Evolutionary conservation across 1,140 invertebrate species (phyloP).

Genomic region (Cotesia vestalis): DNA sequence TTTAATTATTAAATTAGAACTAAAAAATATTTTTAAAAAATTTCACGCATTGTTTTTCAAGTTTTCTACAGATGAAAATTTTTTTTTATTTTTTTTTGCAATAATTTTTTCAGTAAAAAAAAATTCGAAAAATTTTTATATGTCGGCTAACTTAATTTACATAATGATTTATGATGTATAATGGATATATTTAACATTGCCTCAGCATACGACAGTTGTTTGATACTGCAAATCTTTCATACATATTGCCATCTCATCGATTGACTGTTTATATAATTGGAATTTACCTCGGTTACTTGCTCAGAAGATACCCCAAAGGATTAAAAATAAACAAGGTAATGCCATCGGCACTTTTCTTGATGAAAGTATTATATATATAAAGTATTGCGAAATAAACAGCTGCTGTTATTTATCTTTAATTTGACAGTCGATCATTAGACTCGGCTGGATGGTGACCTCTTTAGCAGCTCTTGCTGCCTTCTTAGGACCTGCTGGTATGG

Average conservation of each 20-base stretch:
- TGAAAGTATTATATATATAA: slow-evolving; percentile 4
- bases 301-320: slow-evolving; percentile 65
- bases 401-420: slow-evolving; percentile 18
- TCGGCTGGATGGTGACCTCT: slow-evolving; percentile 68
- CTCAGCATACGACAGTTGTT: slow-evolving; percentile 72
- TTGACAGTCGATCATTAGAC: slow-evolving; percentile 65
- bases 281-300: slow-evolving; percentile 70
- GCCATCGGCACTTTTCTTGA: not conserved
- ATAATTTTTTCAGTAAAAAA: too few species aligned
- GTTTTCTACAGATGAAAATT: too few species aligned
- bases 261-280: slow-evolving; percentile 77
- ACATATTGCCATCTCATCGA: slow-evolving; percentile 75
- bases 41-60: too few species aligned
- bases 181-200: slow-evolving; percentile 31
- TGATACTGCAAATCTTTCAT: slow-evolving; percentile 74
- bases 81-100: too few species aligned
- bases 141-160: too few species aligned
- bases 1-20: too few species aligned
- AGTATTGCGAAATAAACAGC: not conserved
- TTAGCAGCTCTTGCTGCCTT: slow-evolving; percentile 68
- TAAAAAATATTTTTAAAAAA: too few species aligned
- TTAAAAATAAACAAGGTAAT: slow-evolving; percentile 61
- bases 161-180: not conserved
- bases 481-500: slow-evolving; percentile 73
- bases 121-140: too few species aligned